Evolutionary conservation across 2,888 invertebrate species (phyloP).

Genomic region (Tanytarsus gracilentus): DNA sequence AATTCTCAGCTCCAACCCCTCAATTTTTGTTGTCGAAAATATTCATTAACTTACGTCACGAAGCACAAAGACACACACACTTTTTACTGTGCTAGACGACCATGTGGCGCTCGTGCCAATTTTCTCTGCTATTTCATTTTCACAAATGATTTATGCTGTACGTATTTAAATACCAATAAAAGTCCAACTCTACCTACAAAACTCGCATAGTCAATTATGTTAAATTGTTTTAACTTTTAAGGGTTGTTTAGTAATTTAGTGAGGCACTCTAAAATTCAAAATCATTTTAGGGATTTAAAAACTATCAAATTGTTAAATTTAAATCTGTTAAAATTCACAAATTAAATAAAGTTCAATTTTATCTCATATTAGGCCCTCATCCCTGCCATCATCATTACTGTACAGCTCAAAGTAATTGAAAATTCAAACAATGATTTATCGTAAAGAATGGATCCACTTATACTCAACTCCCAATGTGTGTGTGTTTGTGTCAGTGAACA

Average conservation of each 20-base stretch:
- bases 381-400: background rate
- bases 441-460: background rate
- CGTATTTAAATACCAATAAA: constrained; percentile 10
- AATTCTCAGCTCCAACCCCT: background rate
- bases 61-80: no score
- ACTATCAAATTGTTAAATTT: background rate
- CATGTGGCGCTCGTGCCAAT: background rate
- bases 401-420: background rate
- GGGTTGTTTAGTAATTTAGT: no score
- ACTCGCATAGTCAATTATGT: no score
- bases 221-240: no score
- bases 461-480: background rate
- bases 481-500: background rate
- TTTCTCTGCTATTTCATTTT: background rate
- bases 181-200: background rate
- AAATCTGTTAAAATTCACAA: background rate
- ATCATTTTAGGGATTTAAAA: background rate
- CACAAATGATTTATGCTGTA: constrained; percentile 1
- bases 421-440: constrained; percentile 13
- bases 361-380: background rate
- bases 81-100: no score
- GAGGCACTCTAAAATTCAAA: background rate
- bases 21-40: background rate
- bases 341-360: background rate
- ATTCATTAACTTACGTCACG: constrained; percentile 9